phyloP scores from a whole-genome alignment of 2,888 invertebrate genomes.

The Melolontha melolontha region DNA sequence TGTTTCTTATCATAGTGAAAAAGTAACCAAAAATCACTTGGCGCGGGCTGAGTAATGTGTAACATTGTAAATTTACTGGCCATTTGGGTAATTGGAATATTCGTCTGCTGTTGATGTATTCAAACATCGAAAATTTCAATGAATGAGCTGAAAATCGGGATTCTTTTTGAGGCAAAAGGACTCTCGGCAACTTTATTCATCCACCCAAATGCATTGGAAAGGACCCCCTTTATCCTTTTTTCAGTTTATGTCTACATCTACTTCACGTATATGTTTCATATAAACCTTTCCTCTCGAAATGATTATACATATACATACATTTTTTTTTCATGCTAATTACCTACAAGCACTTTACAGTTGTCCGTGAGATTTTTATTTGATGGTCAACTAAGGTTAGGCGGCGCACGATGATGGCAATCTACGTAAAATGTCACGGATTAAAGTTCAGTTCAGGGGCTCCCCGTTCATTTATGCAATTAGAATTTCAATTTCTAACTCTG shows the following conservation, averaged over 20 bases:
- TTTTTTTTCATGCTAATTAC: conserved; percentile 36
- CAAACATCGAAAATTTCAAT: conserved; percentile 62
- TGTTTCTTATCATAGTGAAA: too few relatives aligned
- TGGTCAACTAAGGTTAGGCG: conserved; percentile 57
- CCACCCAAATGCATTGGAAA: conserved; percentile 42
- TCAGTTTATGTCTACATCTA: conserved; percentile 13
- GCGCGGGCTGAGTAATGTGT: neutral
- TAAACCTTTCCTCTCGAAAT: conserved; percentile 40
- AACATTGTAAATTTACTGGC: conserved; percentile 56
- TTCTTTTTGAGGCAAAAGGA: conserved; percentile 60
- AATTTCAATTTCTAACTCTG: too few relatives aligned
- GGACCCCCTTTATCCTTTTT: conserved; percentile 31
- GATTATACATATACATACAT: neutral
- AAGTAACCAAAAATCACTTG: too few relatives aligned
- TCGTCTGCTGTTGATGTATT: conserved; percentile 61
- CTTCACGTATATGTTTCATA: conserved; percentile 43
- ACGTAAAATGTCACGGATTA: conserved; percentile 62
- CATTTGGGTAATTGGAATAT: conserved; percentile 66
- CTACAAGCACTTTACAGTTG: conserved; percentile 3
- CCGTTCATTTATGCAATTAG: too few relatives aligned
- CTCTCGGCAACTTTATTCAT: conserved; percentile 57
- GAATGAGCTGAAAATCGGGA: conserved; percentile 60
- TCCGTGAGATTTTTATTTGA: conserved; percentile 27
- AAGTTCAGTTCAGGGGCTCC: conserved; percentile 46
- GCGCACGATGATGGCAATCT: conserved; percentile 57